phyloP scores from a whole-genome alignment of 2,797 vertebrate genomes.

The Poeciliopsis paucimaculata region DNA sequence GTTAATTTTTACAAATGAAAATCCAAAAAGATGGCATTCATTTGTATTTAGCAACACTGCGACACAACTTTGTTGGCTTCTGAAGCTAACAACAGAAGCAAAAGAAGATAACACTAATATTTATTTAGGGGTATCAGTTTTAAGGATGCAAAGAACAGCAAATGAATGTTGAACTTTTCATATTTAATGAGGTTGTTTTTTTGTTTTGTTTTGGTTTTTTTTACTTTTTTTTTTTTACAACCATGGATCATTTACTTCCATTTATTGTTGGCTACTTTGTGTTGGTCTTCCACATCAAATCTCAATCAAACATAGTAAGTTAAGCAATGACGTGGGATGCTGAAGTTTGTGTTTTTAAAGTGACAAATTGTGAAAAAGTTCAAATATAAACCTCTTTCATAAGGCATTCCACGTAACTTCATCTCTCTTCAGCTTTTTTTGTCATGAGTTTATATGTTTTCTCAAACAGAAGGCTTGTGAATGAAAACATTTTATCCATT shows the following conservation, averaged over 20 bases:
- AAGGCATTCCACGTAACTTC: slow-evolving; percentile 24
- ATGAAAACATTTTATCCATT: neutral
- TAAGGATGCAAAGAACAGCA: neutral
- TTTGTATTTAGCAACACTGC: neutral
- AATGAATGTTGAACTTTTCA: neutral
- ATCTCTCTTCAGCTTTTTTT: slow-evolving; percentile 10
- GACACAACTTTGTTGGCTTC: neutral
- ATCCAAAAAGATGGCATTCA: neutral
- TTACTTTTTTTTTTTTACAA: neutral
- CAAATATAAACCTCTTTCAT: neutral
- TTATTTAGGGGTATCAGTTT: neutral
- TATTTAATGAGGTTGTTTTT: neutral
- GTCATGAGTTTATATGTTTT: slow-evolving; percentile 1
- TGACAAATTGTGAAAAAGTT: neutral
- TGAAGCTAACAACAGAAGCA: neutral
- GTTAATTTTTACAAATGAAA: neutral
- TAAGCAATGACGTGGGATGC: neutral
- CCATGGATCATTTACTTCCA: neutral
- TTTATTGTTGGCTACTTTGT: neutral
- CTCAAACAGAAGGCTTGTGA: neutral
- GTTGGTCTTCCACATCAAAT: neutral
- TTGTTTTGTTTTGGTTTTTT: no score
- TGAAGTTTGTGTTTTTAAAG: neutral
- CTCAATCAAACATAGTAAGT: neutral
- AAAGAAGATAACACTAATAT: neutral